Evolutionary conservation across 2,113 vertebrate species (phyloP).

Genomic region (Salminus brasiliensis): DNA sequence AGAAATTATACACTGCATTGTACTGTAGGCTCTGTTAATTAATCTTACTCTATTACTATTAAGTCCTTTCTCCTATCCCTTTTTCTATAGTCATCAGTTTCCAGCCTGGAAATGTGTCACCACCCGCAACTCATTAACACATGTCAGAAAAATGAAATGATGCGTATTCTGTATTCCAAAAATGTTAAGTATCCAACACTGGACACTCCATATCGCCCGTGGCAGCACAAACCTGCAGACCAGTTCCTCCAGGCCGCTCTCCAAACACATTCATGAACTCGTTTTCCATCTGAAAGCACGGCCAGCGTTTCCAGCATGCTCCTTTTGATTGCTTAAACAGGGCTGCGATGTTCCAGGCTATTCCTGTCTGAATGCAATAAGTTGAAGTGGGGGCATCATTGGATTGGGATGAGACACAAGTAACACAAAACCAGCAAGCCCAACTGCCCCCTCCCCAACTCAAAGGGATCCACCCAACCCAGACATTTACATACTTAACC

Average conservation of each 20-base stretch:
- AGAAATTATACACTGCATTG: no score
- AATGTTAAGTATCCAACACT: no score
- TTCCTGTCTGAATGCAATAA: slow-evolving; percentile 65
- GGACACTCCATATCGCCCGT: no score
- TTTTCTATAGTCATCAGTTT: no score
- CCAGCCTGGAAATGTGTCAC: no score
- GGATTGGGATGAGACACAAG: slow-evolving; percentile 56
- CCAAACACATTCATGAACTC: background rate
- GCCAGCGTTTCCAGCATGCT: slow-evolving; percentile 23
- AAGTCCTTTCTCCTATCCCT: no score
- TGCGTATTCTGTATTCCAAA: no score
- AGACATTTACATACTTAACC: slow-evolving; percentile 36
- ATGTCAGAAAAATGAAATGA: no score
- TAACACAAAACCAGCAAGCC: slow-evolving; percentile 54
- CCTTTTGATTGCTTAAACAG: slow-evolving; percentile 6
- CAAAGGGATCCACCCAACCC: slow-evolving; percentile 1
- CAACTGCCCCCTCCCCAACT: background rate
- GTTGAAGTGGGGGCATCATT: slow-evolving; percentile 34
- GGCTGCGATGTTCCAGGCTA: slow-evolving; percentile 49
- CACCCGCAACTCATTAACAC: no score
- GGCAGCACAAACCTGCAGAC: background rate
- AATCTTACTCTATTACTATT: no score
- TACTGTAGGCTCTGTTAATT: no score
- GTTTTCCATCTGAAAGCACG: slow-evolving; percentile 1
- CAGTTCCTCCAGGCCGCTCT: background rate